phyloP scores from a whole-genome alignment of 2,888 invertebrate genomes.

The Pasiphila rectangulata region DNA sequence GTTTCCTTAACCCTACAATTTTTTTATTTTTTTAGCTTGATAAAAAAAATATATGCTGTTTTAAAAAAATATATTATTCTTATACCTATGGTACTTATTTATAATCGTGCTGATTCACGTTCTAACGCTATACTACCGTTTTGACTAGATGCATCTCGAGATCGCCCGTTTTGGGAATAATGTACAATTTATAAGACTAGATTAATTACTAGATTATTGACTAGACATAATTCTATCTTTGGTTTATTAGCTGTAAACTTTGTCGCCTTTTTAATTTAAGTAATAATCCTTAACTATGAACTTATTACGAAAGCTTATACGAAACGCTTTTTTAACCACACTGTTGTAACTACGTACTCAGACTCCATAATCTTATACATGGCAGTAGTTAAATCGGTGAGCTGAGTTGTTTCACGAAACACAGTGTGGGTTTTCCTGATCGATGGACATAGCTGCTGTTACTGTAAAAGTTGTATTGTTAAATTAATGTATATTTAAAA shows the following conservation, averaged over 20 bases:
- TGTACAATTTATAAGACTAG: slow-evolving; percentile 18
- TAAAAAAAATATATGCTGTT: slow-evolving; percentile 18
- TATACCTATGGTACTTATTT: slow-evolving; percentile 1
- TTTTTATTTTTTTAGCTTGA: slow-evolving; percentile 8
- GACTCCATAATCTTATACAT: slow-evolving; percentile 7
- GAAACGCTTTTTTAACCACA: not conserved
- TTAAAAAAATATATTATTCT: slow-evolving; percentile 21
- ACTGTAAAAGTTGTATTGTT: too few species aligned
- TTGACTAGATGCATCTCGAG: slow-evolving; percentile 28
- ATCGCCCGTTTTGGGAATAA: slow-evolving; percentile 14
- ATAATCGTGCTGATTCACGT: slow-evolving; percentile 6
- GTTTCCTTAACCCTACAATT: not conserved
- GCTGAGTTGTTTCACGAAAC: slow-evolving; percentile 17
- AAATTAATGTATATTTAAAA: too few species aligned
- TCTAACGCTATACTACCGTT: slow-evolving; percentile 7
- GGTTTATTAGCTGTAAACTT: not conserved
- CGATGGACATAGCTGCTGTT: not conserved
- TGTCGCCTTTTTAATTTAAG: not conserved
- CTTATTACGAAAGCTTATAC: not conserved
- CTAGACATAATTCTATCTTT: not conserved
- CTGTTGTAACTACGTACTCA: slow-evolving; percentile 2
- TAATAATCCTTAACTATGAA: not conserved
- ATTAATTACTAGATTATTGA: slow-evolving; percentile 10
- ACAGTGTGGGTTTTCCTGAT: too few species aligned
- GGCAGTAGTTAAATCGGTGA: slow-evolving; percentile 21